These are phyloP conservation scores for Cosmopolites sordidus DNA, from an alignment of 2,888 invertebrate genomes.

Conservation along the genomic window DNA sequence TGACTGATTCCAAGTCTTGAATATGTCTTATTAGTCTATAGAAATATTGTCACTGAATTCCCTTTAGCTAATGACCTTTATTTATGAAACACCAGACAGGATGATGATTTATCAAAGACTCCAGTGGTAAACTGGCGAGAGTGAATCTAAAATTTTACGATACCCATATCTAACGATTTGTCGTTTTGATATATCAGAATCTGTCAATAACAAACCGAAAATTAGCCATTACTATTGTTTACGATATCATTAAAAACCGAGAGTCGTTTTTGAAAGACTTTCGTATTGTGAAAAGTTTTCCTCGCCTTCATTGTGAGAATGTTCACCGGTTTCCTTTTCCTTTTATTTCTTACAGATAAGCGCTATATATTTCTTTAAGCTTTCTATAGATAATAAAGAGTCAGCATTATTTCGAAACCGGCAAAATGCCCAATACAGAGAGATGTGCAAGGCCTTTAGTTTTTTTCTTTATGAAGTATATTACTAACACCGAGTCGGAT, in stretches of 20 bases:
- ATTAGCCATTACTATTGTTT: background rate
- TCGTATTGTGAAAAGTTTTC: background rate
- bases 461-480: conserved; percentile 21
- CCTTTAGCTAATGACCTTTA: too few relatives aligned
- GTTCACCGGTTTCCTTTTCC: background rate
- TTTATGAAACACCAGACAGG: too few relatives aligned
- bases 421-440: too few relatives aligned
- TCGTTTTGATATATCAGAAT: background rate
- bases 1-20: too few relatives aligned
- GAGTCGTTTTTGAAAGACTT: background rate
- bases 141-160: too few relatives aligned
- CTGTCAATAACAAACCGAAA: background rate
- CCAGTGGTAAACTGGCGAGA: too few relatives aligned
- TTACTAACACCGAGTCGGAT: conserved; percentile 24
- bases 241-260: background rate
- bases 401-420: conserved; percentile 18
- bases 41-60: too few relatives aligned
- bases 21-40: too few relatives aligned
- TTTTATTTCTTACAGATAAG: conserved; percentile 6
- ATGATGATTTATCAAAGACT: too few relatives aligned
- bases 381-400: conserved; percentile 15
- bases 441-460: conserved; percentile 18
- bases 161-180: background rate
- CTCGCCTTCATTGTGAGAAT: background rate
- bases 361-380: conserved; percentile 18